Conservation (phyloP, 2,113 vertebrate species). For the Atractosteus spatula region DNA sequence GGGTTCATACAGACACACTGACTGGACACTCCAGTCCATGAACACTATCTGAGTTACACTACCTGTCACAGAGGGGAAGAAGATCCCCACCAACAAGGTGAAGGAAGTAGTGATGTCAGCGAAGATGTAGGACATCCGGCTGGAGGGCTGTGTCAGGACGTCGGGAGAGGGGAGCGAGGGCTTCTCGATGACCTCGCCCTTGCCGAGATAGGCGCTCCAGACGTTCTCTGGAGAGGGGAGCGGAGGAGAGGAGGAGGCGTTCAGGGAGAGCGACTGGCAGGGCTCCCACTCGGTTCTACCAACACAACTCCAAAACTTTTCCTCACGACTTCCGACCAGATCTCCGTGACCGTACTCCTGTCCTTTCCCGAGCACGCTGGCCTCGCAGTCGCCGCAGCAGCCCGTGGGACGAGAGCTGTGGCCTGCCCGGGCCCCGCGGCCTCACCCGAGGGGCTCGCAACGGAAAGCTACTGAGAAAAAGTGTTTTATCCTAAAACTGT, state of each 20-base stretch:
- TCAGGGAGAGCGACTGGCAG: not conserved
- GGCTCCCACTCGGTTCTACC: not conserved
- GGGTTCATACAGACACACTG: no score
- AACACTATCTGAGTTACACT: slow-evolving; percentile 1
- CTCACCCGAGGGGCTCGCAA: no score
- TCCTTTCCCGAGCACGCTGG: no score
- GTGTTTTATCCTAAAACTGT: no score
- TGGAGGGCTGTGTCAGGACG: slow-evolving; percentile 50
- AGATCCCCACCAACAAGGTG: slow-evolving; percentile 87
- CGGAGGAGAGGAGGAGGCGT: not conserved
- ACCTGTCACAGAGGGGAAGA: slow-evolving; percentile 91
- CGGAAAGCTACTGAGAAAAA: no score
- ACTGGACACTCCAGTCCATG: no score
- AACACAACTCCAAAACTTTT: no score
- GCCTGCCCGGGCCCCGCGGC: no score
- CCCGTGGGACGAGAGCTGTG: no score
- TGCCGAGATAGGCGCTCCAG: slow-evolving; percentile 79
- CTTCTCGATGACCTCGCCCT: slow-evolving; percentile 81
- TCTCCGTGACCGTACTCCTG: no score
- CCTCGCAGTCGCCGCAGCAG: no score
- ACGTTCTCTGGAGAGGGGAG: slow-evolving; percentile 69
- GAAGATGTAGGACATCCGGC: slow-evolving; percentile 69
- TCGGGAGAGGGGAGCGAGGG: slow-evolving; percentile 54
- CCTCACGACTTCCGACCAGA: no score
- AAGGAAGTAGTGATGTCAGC: slow-evolving; percentile 89